Evolutionary conservation across 2,888 invertebrate genomes (phyloP), one percentile per base, ranked within the genome.

Genomic region (Slavum lentiscoides): DNA sequence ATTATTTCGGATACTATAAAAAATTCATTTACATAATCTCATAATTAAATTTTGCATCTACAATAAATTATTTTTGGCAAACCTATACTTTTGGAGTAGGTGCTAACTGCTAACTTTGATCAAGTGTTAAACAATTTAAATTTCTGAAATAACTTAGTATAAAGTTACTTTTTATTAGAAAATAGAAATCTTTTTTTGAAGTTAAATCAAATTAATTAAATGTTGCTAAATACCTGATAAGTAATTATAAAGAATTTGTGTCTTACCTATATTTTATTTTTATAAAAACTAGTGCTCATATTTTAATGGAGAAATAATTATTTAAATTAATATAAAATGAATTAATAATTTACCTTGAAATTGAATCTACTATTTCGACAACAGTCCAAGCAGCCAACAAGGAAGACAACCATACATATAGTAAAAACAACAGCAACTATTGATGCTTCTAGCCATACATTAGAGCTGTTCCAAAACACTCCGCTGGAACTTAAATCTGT

Each of bases 321-420:
- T 37, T 58, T 55, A 55, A 19, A 0, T 53, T 13, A 23, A 19
- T n/a, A 30, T 15, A 76, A 9, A 68, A 68, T 21, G 43, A 49
- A 15, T 11, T 59, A 23, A 75, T 11, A 53, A 53, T 77, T 80
- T 66, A 80, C 80, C 80, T 80, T 80, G 66, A 80, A 80, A 80
- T 64, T 80, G 70, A 80, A 80, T 72, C 80, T 70, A 80, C 39
- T 72, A 30, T 80, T 80, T 11, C 72, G 62, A 64, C 80, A 80
- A 72, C 80, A 80, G 30, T 80, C 80, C 49, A 80, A 80, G 64
- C 80, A 80, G 23, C 80, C 80, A 30, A 80, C 21, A 66, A 80
- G 64, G 30, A 80, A 55, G 7, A 80, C 23, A 64, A 80, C 30
- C 43, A 80, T 58, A 64, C 80, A 72, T 55, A 80, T 72, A 43